phyloP scores from a whole-genome alignment of 2,888 invertebrate species.

The Iselma pallidipennis region DNA sequence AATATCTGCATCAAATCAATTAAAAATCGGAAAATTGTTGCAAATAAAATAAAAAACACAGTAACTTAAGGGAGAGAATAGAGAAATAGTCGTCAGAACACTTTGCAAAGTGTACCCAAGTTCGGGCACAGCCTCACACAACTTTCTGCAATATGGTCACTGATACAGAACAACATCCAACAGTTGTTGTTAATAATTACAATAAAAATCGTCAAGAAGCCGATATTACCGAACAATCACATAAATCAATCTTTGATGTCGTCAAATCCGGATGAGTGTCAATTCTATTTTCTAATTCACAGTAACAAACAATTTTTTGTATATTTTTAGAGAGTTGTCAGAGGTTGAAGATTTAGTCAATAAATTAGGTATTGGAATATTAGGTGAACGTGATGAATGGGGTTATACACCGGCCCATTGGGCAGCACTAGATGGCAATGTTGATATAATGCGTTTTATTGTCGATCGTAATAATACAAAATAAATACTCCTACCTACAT shows the following conservation, averaged over 20 bases:
- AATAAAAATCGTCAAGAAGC: conserved; percentile 58
- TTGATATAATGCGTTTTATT: conserved; percentile 85
- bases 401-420: conserved; percentile 94
- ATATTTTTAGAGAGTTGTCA: conserved; percentile 72
- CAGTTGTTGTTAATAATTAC: conserved; percentile 54
- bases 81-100: conserved; percentile 49
- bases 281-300: neutral
- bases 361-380: conserved; percentile 74
- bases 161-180: conserved; percentile 64
- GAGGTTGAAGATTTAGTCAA: conserved; percentile 85
- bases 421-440: conserved; percentile 88
- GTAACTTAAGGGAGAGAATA: conserved; percentile 21
- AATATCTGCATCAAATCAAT: conserved; percentile 31
- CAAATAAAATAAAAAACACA: no score
- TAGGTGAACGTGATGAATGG: conserved; percentile 84
- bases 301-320: no score
- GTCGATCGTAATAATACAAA: no score
- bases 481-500: no score
- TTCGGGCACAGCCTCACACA: conserved; percentile 85
- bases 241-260: conserved; percentile 78
- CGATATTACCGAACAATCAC: conserved; percentile 59
- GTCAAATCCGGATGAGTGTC: conserved; percentile 79
- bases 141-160: conserved; percentile 79
- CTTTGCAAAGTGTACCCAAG: conserved; percentile 72
- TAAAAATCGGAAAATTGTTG: conserved; percentile 19